Evolutionary conservation across 53 echinoderm and acorn worm species (phyloP), one percentile per base, ranked within the genome.

Genomic region (Echinometra lucunter): DNA sequence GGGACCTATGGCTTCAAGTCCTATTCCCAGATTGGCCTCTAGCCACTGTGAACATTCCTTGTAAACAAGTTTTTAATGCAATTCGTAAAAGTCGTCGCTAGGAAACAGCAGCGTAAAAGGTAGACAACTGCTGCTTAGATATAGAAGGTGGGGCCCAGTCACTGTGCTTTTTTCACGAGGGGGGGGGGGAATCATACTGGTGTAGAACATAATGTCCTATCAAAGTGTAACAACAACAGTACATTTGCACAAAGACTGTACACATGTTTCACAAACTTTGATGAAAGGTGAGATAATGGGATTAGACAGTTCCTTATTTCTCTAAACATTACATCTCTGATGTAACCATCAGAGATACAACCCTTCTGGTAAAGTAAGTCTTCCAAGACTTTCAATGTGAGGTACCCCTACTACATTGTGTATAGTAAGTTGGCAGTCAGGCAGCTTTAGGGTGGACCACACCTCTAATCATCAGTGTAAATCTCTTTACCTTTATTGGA

Each of bases 31-130:
- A 25, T 45, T 21, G 83, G 47, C 49, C 47, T 45, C 83, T 45
- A 83, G 47, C 83, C 27, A 49, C 83, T 47, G 25, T 25, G n/a
- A 49, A 83, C 47, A 47, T 45, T 83, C 49, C 83, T 45, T 83
- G 83, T 83, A 83, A 83, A 83, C 83, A 83, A 83, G 49, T 83
- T 83, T 83, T 45, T 83, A 45, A 83, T 83, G 83, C 49, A 83
- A 49, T 83, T 83, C 47, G 83, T 83, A 83, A 83, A n/a, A n/a
- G n/a, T n/a, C 49, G 83, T 47, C 83, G 28, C n/a, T 47, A 47
- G 45, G 45, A 83, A 28, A 83, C 83, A 83, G 3, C 19, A 40
- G 75, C 18, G 40, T 40, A 16, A 40, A 40, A 37, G 75, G 40
- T 38, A 40, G 75, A 75, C 75, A 75, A 75, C 9, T 40, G 40